These are phyloP conservation scores for Flexamia atlantica DNA, from an alignment of 2,888 invertebrate genomes.

Conservation along the genomic window DNA sequence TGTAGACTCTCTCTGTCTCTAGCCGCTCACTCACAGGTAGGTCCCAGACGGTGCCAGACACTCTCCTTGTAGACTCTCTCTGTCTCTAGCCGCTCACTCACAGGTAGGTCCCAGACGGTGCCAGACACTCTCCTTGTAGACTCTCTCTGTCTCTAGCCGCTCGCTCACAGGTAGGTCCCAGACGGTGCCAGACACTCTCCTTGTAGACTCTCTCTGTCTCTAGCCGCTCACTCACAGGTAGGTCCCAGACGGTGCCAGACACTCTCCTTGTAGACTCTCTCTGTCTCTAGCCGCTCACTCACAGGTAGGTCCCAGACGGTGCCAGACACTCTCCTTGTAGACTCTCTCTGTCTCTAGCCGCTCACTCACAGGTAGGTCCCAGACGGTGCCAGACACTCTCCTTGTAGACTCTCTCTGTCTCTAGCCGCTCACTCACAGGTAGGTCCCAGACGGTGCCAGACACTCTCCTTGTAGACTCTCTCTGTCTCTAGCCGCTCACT, in stretches of 20 bases:
- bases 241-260: constrained; percentile 52
- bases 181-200: background rate
- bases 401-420: background rate
- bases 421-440: background rate
- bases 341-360: background rate
- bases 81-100: background rate
- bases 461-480: too few species aligned
- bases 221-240: background rate
- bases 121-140: background rate
- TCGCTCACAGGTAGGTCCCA: background rate
- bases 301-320: constrained; percentile 2
- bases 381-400: background rate
- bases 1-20: background rate
- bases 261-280: too few species aligned
- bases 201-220: background rate
- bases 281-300: background rate
- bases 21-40: background rate
- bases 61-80: too few species aligned
- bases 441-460: constrained; percentile 51
- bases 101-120: constrained; percentile 2
- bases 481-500: too few species aligned
- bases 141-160: background rate
- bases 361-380: background rate
- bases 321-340: background rate
- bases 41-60: constrained; percentile 52